Evolutionary conservation across 2,888 invertebrate genomes (phyloP).

Genomic region (Andrena flavipes): DNA sequence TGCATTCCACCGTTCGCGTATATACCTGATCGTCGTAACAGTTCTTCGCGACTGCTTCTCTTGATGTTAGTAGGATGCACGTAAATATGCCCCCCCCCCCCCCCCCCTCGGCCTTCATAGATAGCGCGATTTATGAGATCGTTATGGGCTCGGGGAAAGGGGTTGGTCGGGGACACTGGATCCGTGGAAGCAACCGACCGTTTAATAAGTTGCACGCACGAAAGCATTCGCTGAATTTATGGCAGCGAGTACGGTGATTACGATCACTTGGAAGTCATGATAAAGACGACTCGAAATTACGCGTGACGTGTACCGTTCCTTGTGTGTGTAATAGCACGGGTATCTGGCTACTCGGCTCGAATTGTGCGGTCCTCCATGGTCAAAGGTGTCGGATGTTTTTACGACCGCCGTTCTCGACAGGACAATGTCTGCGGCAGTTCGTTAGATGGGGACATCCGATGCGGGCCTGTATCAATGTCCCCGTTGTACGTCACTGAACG

Average conservation of each 20-base stretch:
- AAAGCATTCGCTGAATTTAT: conserved; percentile 13
- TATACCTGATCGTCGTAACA: conserved; percentile 27
- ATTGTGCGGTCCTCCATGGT: not conserved
- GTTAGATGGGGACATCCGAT: conserved; percentile 34
- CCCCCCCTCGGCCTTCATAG: conserved; percentile 15
- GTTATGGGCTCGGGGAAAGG: not conserved
- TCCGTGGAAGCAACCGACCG: conserved; percentile 25
- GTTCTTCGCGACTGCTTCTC: conserved; percentile 10
- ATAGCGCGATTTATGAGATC: conserved; percentile 46
- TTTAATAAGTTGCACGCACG: conserved; percentile 45
- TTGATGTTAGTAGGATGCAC: conserved; percentile 31
- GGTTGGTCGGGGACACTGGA: conserved; percentile 9
- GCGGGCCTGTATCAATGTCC: conserved; percentile 33
- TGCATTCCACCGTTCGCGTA: conserved; percentile 42
- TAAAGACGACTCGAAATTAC: conserved; percentile 17
- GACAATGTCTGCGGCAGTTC: not conserved
- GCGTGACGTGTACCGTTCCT: not conserved
- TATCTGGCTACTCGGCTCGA: conserved; percentile 1
- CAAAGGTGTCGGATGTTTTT: not conserved
- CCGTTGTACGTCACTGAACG: conserved; percentile 50
- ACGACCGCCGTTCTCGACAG: conserved; percentile 1
- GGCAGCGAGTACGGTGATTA: conserved; percentile 9
- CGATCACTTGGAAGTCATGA: not conserved
- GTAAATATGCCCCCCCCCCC: conserved; percentile 14
- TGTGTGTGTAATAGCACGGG: too few species aligned